These are phyloP conservation scores for Drosophila tsacasi DNA, from an alignment of 1,140 invertebrate genomes.

Conservation along the genomic window DNA sequence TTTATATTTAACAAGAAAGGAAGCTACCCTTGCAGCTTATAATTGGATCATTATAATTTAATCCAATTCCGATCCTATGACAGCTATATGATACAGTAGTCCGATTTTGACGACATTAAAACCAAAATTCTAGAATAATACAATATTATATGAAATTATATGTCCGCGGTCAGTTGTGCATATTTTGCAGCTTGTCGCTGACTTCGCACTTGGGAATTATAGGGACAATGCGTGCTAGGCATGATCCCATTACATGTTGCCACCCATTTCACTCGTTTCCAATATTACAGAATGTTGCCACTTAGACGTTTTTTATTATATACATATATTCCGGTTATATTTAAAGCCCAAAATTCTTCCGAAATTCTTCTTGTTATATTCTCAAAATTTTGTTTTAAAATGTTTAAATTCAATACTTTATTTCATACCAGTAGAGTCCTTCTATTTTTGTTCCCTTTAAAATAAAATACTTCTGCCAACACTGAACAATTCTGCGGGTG, in stretches of 20 bases:
- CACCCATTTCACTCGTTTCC: neutral
- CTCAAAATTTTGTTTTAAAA: neutral
- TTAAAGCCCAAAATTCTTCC: neutral
- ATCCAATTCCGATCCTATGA: too few relatives aligned
- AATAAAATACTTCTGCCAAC: slow-evolving; percentile 4
- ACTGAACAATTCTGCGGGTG: neutral
- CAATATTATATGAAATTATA: too few relatives aligned
- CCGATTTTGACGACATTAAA: too few relatives aligned
- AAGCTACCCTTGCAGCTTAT: too few relatives aligned
- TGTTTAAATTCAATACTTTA: neutral
- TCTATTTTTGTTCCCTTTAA: too few relatives aligned
- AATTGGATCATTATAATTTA: too few relatives aligned
- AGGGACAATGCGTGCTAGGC: neutral
- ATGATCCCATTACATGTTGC: neutral
- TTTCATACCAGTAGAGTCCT: neutral
- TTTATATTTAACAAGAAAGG: too few relatives aligned
- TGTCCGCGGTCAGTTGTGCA: too few relatives aligned
- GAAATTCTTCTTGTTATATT: neutral
- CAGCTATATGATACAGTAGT: too few relatives aligned
- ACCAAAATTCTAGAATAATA: too few relatives aligned
- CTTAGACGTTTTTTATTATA: slow-evolving; percentile 4
- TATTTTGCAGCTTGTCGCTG: neutral
- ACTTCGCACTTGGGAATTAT: neutral
- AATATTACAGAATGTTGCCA: neutral
- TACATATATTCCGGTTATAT: neutral